Percentiles rank a stretch among this genome's conserved stretches.
These are phyloP conservation scores for Synergus laeviventris DNA, from an alignment of 2,888 invertebrate genomes.

Conservation along the genomic window DNA sequence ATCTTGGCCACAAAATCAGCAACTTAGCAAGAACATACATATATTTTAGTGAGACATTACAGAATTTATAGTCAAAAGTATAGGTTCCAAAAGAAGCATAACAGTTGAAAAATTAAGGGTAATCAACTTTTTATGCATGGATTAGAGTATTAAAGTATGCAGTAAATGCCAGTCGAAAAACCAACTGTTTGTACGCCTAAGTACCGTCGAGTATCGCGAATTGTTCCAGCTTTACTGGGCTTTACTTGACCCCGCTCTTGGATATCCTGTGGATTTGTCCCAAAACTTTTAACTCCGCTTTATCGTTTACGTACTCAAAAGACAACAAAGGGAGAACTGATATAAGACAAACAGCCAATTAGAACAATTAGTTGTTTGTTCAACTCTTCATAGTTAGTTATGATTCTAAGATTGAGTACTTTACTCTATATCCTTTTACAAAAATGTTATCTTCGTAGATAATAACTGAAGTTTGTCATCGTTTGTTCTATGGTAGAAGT, in stretches of 20 bases:
- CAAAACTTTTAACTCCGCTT: slow-evolving; percentile 34
- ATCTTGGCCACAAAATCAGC: slow-evolving; percentile 29
- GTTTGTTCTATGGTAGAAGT: too few species aligned
- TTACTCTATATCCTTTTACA: too few species aligned
- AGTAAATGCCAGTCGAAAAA: slow-evolving; percentile 14
- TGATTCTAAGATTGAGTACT: too few species aligned
- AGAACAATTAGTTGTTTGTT: neutral
- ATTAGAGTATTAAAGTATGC: neutral
- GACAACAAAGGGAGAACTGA: neutral
- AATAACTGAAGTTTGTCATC: too few species aligned
- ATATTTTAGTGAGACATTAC: neutral
- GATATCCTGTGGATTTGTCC: slow-evolving; percentile 29
- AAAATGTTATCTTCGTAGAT: too few species aligned
- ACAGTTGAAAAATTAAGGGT: neutral
- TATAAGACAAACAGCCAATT: slow-evolving; percentile 7
- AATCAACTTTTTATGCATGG: neutral
- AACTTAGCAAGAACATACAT: neutral
- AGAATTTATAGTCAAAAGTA: neutral
- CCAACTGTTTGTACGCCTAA: slow-evolving; percentile 19
- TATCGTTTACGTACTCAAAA: slow-evolving; percentile 31
- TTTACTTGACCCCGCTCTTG: slow-evolving; percentile 18
- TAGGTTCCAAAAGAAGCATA: neutral
- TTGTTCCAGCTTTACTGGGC: slow-evolving; percentile 1
- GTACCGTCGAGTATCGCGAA: slow-evolving; percentile 30
- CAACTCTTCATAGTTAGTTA: too few species aligned